These are phyloP conservation scores for Hyperoodon ampullatus DNA, from an alignment of 2,113 vertebrate species.

Conservation along the genomic window DNA sequence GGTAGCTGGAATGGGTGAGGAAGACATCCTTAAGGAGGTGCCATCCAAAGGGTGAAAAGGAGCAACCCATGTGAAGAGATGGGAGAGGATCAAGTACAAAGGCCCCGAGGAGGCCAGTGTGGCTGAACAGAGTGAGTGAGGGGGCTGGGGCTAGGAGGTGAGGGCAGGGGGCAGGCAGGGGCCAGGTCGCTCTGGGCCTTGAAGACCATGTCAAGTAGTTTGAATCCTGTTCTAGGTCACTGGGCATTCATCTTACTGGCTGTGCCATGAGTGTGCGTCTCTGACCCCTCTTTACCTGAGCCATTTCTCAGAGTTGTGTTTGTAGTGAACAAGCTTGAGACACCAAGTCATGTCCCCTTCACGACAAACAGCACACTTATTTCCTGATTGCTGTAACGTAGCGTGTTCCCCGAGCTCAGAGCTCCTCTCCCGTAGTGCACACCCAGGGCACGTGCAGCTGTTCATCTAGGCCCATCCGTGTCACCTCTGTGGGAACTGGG, in stretches of 20 bases:
- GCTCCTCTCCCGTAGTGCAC: neutral
- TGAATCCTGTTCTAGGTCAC: neutral
- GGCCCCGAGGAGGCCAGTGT: neutral
- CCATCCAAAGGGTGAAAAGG: neutral
- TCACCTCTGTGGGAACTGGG: neutral
- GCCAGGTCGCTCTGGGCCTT: neutral
- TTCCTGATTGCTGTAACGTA: neutral
- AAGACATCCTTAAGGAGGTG: neutral
- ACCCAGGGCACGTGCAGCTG: rapidly evolving
- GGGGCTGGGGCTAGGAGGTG: neutral
- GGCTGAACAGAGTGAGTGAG: neutral
- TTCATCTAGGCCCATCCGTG: neutral
- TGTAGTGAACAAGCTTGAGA: neutral
- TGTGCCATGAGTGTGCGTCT: rapidly evolving
- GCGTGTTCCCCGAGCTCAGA: neutral
- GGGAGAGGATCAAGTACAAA: rapidly evolving
- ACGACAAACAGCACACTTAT: neutral
- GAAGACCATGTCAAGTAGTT: rapidly evolving
- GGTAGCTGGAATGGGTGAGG: neutral
- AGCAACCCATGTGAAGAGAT: neutral
- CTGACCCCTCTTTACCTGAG: neutral
- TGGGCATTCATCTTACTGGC: neutral
- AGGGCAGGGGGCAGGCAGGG: neutral
- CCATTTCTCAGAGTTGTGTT: neutral
- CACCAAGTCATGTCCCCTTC: neutral